These are phyloP conservation scores for Chorisops tibialis DNA, from an alignment of 2,888 invertebrate species.

Conservation along the genomic window DNA sequence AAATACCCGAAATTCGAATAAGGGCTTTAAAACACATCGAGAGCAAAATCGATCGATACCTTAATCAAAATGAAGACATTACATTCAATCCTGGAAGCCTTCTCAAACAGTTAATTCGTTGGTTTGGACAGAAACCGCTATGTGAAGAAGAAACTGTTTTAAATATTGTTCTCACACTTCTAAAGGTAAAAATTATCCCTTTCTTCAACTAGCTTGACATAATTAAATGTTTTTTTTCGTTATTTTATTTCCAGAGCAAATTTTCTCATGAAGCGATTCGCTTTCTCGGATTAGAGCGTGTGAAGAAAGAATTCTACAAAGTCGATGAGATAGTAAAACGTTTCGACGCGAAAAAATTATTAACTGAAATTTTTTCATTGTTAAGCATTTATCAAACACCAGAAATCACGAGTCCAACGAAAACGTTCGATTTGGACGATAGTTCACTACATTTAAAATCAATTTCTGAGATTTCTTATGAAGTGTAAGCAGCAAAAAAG, in stretches of 20 bases:
- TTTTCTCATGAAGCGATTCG: slow-evolving; percentile 38
- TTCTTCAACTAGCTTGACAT: neutral
- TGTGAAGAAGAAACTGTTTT: slow-evolving; percentile 42
- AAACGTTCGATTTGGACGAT: neutral
- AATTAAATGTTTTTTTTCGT: neutral
- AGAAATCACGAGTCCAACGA: neutral
- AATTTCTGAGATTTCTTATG: neutral
- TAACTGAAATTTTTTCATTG: slow-evolving; percentile 38
- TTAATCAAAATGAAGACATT: slow-evolving; percentile 40
- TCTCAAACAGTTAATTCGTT: slow-evolving; percentile 47
- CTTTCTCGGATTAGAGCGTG: slow-evolving; percentile 39
- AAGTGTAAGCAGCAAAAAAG: neutral
- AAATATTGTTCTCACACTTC: slow-evolving; percentile 41
- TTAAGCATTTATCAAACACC: slow-evolving; percentile 29
- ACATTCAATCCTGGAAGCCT: slow-evolving; percentile 43
- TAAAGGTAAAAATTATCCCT: slow-evolving; percentile 35
- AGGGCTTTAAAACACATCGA: slow-evolving; percentile 46
- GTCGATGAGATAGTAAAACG: slow-evolving; percentile 39
- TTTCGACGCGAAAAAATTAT: slow-evolving; percentile 30
- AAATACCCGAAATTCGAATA: slow-evolving; percentile 45
- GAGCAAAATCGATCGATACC: slow-evolving; percentile 41
- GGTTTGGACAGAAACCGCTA: slow-evolving; percentile 45
- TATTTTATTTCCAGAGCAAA: slow-evolving; percentile 35
- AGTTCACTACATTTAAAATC: neutral
- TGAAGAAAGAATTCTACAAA: slow-evolving; percentile 43